These are phyloP conservation scores for Synergus laeviventris DNA, from an alignment of 2,888 invertebrate species.

Conservation along the genomic window DNA sequence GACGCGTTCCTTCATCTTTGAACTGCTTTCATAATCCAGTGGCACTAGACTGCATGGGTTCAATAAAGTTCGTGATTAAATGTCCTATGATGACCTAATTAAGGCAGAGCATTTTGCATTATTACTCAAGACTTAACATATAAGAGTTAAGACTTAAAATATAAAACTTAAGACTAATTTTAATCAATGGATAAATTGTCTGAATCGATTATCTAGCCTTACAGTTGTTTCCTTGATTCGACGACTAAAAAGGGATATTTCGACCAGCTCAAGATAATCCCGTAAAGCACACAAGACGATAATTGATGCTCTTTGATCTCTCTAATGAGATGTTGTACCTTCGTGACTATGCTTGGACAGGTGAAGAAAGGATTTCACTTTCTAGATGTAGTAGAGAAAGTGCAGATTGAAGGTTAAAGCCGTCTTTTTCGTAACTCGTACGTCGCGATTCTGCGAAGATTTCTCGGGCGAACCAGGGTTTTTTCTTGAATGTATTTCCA, in stretches of 20 bases:
- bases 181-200: not conserved
- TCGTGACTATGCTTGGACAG: slow-evolving; percentile 37
- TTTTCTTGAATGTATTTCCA: slow-evolving; percentile 5
- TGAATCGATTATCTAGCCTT: not conserved
- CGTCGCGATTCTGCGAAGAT: not conserved
- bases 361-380: slow-evolving; percentile 39
- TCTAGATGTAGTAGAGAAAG: slow-evolving; percentile 13
- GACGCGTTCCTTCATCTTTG: not conserved
- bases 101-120: too few species aligned
- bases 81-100: too few species aligned
- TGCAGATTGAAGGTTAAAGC: slow-evolving; percentile 23
- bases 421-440: slow-evolving; percentile 8
- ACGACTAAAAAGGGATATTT: not conserved
- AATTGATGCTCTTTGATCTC: slow-evolving; percentile 24
- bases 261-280: slow-evolving; percentile 32
- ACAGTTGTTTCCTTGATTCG: slow-evolving; percentile 12
- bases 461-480: not conserved
- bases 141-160: too few species aligned
- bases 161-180: too few species aligned
- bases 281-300: slow-evolving; percentile 25
- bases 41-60: not conserved
- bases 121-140: too few species aligned
- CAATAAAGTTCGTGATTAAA: not conserved
- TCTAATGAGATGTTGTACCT: slow-evolving; percentile 36
- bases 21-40: not conserved